Evolutionary conservation across 1,140 invertebrate genomes (phyloP).

Genomic region (Hycleus cichorii): DNA sequence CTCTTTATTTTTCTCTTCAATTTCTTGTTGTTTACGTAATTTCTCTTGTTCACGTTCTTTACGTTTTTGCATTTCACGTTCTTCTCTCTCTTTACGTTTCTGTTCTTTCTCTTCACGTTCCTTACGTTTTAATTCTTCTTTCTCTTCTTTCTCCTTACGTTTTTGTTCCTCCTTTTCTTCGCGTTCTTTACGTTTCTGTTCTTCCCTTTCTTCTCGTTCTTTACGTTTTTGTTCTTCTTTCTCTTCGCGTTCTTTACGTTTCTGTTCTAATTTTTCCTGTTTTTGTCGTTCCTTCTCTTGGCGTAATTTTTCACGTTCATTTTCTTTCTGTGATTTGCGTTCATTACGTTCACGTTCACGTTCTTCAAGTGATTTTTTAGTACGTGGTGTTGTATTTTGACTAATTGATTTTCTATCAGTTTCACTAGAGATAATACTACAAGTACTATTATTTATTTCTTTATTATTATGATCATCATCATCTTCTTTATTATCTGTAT

Average conservation of each 20-base stretch:
- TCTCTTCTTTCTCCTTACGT: slow-evolving; percentile 37
- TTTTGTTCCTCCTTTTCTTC: slow-evolving; percentile 49
- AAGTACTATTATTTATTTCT: neutral
- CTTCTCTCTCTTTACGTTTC: slow-evolving; percentile 44
- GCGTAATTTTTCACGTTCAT: slow-evolving; percentile 35
- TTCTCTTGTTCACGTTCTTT: slow-evolving; percentile 43
- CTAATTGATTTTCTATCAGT: no score
- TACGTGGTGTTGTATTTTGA: no score
- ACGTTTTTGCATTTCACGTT: slow-evolving; percentile 36
- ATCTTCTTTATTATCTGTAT: neutral
- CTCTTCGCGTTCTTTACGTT: slow-evolving; percentile 49
- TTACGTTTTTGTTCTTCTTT: slow-evolving; percentile 46
- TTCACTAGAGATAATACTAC: neutral
- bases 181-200: slow-evolving; percentile 45
- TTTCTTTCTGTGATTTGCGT: no score
- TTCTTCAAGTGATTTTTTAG: no score
- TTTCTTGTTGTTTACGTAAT: slow-evolving; percentile 48
- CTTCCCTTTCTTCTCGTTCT: slow-evolving; percentile 46
- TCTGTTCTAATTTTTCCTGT: slow-evolving; percentile 45
- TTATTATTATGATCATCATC: neutral
- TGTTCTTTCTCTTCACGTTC: slow-evolving; percentile 46
- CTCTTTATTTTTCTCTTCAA: slow-evolving; percentile 55
- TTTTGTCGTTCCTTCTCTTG: slow-evolving; percentile 47
- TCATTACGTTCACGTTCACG: no score
- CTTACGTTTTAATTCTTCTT: slow-evolving; percentile 49